A percentile compares a stretch with the other conserved stretches of the same genome.
phyloP scores from a whole-genome alignment of 23 tunicate genomes.

The Ascidia mentula region DNA sequence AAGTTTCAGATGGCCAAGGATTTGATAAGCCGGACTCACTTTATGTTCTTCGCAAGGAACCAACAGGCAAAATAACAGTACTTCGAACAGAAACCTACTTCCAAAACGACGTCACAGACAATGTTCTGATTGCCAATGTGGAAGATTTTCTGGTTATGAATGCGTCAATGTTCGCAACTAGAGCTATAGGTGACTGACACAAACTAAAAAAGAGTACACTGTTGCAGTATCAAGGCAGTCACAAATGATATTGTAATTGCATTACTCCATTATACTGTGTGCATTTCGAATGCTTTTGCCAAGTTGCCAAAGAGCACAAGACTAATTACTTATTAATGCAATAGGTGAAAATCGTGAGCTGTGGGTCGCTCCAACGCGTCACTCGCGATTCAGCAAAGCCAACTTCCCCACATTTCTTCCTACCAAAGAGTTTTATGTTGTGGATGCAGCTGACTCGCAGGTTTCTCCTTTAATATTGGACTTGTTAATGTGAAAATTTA shows the following conservation, averaged over 20 bases:
- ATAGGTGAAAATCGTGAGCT: slow-evolving; percentile 17
- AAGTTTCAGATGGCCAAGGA: not conserved
- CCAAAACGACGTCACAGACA: slow-evolving; percentile 37
- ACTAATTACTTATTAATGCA: too few relatives aligned
- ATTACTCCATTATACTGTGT: too few relatives aligned
- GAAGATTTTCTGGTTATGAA: slow-evolving; percentile 71
- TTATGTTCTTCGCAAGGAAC: slow-evolving; percentile 63
- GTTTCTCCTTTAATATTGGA: too few relatives aligned
- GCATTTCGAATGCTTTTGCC: too few relatives aligned
- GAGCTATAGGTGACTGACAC: slow-evolving; percentile 2
- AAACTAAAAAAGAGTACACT: too few relatives aligned
- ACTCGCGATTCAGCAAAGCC: slow-evolving; percentile 56
- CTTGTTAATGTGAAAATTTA: too few relatives aligned
- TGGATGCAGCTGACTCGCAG: slow-evolving; percentile 83
- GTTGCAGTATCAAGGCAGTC: too few relatives aligned
- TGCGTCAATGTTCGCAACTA: slow-evolving; percentile 59
- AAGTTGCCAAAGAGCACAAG: too few relatives aligned
- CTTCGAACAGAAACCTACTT: slow-evolving; percentile 67
- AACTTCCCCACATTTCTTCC: slow-evolving; percentile 43
- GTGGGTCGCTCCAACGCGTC: slow-evolving; percentile 58
- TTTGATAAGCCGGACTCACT: slow-evolving; percentile 50
- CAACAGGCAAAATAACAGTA: slow-evolving; percentile 21
- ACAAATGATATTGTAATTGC: too few relatives aligned
- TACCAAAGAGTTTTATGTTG: slow-evolving; percentile 38
- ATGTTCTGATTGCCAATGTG: slow-evolving; percentile 61